phyloP scores from a whole-genome alignment of 1,140 invertebrate species.

The Sweltsa coloradensis region DNA sequence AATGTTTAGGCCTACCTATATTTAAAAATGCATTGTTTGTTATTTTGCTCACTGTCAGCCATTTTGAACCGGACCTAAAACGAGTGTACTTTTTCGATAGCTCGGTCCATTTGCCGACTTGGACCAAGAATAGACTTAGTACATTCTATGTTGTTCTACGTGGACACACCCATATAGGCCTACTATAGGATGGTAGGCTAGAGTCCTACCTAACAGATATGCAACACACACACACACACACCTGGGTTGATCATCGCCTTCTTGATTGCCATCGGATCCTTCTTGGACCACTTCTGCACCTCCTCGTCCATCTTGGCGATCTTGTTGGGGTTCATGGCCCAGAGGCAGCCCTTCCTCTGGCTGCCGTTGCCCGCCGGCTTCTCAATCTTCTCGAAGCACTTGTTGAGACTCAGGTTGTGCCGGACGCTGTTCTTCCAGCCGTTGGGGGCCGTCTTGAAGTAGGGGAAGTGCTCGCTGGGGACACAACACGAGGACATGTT shows the following conservation, averaged over 20 bases:
- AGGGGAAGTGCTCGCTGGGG: slow-evolving; percentile 91
- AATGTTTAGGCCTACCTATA: too few relatives aligned
- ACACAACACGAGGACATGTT: slow-evolving; percentile 19
- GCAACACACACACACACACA: slow-evolving; percentile 22
- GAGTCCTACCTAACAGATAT: slow-evolving; percentile 7
- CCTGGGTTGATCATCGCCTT: slow-evolving; percentile 84
- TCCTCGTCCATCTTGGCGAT: slow-evolving; percentile 95
- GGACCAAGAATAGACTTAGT: slow-evolving; percentile 11
- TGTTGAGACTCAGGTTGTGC: slow-evolving; percentile 91
- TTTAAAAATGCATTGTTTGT: too few relatives aligned
- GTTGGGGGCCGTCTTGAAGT: slow-evolving; percentile 92
- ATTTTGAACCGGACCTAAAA: slow-evolving; percentile 1
- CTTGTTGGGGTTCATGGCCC: slow-evolving; percentile 93
- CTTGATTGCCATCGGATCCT: slow-evolving; percentile 75
- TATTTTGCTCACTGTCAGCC: too few relatives aligned
- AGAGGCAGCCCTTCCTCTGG: slow-evolving; percentile 79
- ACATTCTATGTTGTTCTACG: slow-evolving; percentile 8
- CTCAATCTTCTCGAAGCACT: slow-evolving; percentile 96
- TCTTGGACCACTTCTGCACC: slow-evolving; percentile 90
- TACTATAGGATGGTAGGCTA: background rate
- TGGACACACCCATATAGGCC: background rate
- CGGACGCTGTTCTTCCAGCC: slow-evolving; percentile 97
- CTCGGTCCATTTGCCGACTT: too few relatives aligned
- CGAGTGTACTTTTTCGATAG: too few relatives aligned
- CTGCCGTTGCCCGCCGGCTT: slow-evolving; percentile 74